Percentiles rank a stretch among this genome's conserved stretches.
Conservation (phyloP, 2,113 vertebrate genomes). For the Amphiprion ocellaris region DNA sequence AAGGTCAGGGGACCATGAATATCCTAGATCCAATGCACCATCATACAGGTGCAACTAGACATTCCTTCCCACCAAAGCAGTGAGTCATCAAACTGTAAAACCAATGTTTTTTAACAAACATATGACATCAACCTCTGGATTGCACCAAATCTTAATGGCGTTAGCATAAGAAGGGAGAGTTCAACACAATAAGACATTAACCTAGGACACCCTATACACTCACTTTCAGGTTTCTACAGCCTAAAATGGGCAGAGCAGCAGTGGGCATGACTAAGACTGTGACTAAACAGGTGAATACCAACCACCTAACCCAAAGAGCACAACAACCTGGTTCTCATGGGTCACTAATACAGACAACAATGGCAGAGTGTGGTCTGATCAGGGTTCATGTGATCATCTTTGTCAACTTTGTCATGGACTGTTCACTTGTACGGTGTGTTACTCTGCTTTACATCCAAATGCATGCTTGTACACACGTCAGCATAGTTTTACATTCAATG, state of each 20-base stretch:
- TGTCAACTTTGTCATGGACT: not conserved
- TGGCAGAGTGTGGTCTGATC: slow-evolving; percentile 6
- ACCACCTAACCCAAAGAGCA: not conserved
- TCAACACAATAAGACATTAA: not conserved
- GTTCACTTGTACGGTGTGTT: not conserved
- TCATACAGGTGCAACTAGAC: no score
- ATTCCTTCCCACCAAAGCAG: no score
- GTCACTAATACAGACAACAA: not conserved
- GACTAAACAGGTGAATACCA: slow-evolving; percentile 18
- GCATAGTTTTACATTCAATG: not conserved
- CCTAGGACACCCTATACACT: not conserved
- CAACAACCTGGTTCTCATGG: not conserved
- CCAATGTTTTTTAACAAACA: no score
- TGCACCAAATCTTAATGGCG: not conserved
- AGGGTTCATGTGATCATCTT: slow-evolving; percentile 1
- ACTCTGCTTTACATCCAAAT: not conserved
- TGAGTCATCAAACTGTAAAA: no score
- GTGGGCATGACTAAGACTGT: not conserved
- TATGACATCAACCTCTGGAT: not conserved
- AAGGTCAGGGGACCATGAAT: no score
- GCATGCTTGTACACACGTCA: not conserved
- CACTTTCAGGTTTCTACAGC: not conserved
- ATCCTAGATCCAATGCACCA: no score
- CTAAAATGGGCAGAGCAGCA: no score
- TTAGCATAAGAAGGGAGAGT: no score